A percentile compares a stretch with the other conserved stretches of the same genome.
Conservation (phyloP, 2,113 vertebrate species). For the Agelaius phoeniceus region DNA sequence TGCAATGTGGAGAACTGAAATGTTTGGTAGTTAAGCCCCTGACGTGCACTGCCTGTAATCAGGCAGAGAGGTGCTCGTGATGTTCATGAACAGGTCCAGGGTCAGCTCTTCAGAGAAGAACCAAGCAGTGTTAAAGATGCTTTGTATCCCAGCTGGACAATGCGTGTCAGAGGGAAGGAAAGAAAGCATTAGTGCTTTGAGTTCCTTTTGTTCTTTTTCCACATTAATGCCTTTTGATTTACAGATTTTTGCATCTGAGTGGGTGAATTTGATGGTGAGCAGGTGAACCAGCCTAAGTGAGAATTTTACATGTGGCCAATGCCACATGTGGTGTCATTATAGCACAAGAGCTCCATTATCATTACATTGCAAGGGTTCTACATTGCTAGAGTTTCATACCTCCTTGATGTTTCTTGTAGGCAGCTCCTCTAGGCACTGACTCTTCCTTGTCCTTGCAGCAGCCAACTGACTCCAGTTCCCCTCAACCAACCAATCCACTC, state of each 20-base stretch:
- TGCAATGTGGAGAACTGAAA: background rate
- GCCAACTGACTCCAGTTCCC: too few species aligned
- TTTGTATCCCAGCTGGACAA: background rate
- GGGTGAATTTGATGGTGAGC: background rate
- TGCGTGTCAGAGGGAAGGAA: background rate
- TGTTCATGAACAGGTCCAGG: background rate
- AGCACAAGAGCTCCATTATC: too few species aligned
- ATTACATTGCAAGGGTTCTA: too few species aligned
- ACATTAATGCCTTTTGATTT: background rate
- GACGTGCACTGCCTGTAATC: background rate
- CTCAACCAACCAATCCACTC: too few species aligned
- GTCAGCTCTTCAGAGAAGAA: background rate
- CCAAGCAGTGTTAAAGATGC: rapidly evolving
- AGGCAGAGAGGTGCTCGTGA: background rate
- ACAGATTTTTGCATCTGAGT: background rate
- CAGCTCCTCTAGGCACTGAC: too few species aligned
- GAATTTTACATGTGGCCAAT: background rate
- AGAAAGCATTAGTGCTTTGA: background rate
- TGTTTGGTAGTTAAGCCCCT: background rate
- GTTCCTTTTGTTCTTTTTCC: background rate
- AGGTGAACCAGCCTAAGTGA: background rate
- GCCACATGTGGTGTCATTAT: too few species aligned
- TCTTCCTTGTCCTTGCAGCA: too few species aligned
- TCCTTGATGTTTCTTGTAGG: too few species aligned
- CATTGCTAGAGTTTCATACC: too few species aligned